A percentile compares a stretch with the other conserved stretches of the same genome.
phyloP scores from a whole-genome alignment of 2,888 invertebrate genomes.

The Lasioglossum morio region DNA sequence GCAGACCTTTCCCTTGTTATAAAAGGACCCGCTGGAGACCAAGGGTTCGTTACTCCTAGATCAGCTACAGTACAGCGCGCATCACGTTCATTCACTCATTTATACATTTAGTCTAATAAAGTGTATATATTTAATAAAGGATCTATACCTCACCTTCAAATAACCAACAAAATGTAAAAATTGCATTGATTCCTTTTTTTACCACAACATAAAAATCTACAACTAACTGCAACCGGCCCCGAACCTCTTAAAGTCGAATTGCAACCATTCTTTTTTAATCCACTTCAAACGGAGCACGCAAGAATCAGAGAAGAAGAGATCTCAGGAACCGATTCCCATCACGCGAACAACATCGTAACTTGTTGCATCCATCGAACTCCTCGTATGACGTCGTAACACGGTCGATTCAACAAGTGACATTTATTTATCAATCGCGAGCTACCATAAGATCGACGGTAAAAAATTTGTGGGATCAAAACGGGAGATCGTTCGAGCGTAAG shows the following conservation, averaged over 20 bases:
- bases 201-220: neutral
- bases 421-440: conserved; percentile 9
- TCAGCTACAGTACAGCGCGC: no score
- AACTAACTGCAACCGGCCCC: neutral
- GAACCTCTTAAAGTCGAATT: neutral
- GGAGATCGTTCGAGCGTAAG: neutral
- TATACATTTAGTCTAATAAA: no score
- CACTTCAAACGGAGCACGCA: neutral
- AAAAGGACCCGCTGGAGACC: no score
- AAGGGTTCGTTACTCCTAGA: no score
- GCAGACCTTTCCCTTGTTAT: no score
- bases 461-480: neutral
- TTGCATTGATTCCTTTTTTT: no score
- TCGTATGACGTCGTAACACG: neutral
- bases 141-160: no score
- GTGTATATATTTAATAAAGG: no score
- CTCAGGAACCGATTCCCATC: neutral
- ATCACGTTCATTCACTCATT: no score
- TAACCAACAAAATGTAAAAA: no score
- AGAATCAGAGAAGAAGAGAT: neutral
- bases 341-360: conserved; percentile 13
- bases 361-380: conserved; percentile 9
- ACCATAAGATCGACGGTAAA: neutral
- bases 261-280: neutral
- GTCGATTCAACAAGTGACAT: conserved; percentile 20